Evolutionary conservation across 2,797 vertebrate genomes (phyloP), one percentile per base, ranked within the genome.

Genomic region (Oryzias sinensis): DNA sequence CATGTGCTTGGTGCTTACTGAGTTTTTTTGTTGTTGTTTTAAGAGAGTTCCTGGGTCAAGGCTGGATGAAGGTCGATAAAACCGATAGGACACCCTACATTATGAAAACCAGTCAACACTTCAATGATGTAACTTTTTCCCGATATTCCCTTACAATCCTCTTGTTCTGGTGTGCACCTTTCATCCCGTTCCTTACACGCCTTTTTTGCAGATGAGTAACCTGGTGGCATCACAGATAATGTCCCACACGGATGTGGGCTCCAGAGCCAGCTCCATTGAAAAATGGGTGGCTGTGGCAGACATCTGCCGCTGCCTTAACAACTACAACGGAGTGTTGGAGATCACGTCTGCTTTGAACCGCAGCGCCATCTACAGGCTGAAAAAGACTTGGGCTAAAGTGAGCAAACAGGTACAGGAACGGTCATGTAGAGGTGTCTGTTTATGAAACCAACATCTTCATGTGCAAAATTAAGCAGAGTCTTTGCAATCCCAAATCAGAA

Each of bases 51-150:
- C 92, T 98, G 71, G 96, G 96, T 50, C 96, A 97, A 69, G 95
- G 96, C 43, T 98, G 96, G 96, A 98, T 98, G 96, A 98, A 98
- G 87, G 78, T 90, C 6, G 95, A 98, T 82, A 98, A 97, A 90
- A 95, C 85, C n/a, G 95, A 97, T 52, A 91, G 92, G 76, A 97
- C 96, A 0, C 96, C 95, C 0, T 96, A 93, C 76, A 96, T 98
- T 66, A 97, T 98, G 96, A 97, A 95, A 89, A 98, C 95, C 5
- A 97, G 95, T 70, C 94, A 97, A 69, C 95, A 98, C 70, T 98
- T 98, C 66, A 98, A 98, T 73, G 95, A 98, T 65, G 96, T 97
- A 80, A 91, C 92, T 86, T 48, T 41, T 41, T 53, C 16, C 3
- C 43, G 0, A 37, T 37, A 13, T 37, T 11, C 27, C 40, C 14